Conservation (phyloP, 2,113 vertebrate genomes). For the Monarcha castaneiventris region DNA sequence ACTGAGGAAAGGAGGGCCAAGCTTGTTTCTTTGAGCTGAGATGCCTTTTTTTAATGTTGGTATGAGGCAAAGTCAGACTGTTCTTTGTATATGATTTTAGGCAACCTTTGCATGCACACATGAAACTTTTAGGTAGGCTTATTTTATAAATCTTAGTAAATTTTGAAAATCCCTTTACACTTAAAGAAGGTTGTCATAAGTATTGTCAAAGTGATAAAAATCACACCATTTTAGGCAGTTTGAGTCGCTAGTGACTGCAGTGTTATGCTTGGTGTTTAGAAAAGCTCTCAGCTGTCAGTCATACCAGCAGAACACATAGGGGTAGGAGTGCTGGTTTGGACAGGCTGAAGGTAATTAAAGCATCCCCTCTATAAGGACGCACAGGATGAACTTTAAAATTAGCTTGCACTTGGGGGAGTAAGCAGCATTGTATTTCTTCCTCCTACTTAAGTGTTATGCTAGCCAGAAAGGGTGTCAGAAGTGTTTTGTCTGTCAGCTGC, state of each 20-base stretch:
- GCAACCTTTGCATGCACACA: not conserved
- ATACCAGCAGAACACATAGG: not conserved
- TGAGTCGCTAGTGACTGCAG: not conserved
- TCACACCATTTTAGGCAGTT: conserved; percentile 6
- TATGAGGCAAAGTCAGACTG: not conserved
- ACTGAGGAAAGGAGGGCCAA: not conserved
- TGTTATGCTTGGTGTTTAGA: not conserved
- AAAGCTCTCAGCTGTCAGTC: conserved; percentile 28
- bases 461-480: not conserved
- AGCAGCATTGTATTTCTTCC: conserved; percentile 15
- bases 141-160: conserved; percentile 12
- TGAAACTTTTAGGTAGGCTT: not conserved
- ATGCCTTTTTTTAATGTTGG: not conserved
- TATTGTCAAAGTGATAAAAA: conserved; percentile 49
- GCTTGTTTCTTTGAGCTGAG: not conserved
- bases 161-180: not conserved
- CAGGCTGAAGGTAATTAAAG: conserved; percentile 19
- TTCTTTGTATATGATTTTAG: not conserved
- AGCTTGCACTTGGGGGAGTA: not conserved
- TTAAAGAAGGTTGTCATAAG: not conserved
- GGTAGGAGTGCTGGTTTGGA: not conserved
- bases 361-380: not conserved
- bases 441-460: not conserved
- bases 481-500: not conserved
- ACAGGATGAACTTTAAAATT: conserved; percentile 16